Base-by-base conservation (phyloP, 2,888 invertebrate genomes). In the Aproaerema taeniolella region DNA sequence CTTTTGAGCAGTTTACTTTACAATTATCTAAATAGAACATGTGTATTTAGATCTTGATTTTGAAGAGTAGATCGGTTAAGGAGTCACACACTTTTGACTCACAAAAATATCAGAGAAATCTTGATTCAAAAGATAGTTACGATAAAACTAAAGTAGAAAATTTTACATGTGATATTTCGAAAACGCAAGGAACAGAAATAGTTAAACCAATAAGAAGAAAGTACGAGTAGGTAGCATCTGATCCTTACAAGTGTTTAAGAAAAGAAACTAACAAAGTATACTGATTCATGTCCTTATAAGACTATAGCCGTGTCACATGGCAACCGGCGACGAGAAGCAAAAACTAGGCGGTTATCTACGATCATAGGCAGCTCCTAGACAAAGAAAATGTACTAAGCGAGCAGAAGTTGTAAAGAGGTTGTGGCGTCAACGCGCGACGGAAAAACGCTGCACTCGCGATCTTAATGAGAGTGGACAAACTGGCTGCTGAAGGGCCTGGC, bases 401-500 rank as follows among this genome's bases (percentile, higher is more conserved):
- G 45, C 72, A 85, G 63, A 56, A 68, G 55, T 51, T 14, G 47
- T 53, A 41, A 61, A 55, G 76, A 80, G 80, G 49, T 75, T 20
- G 20, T 59, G 37, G 50, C 47, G 16, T 46, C 44, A 45, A 25
- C 16, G 50, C 63, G 59, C 61, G 59, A 67, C 66, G 75, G 70
- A 80, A 80, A 81, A 79, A 82, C 70, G 71, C 70, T 61, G 52
- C 58, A 66, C 55, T 55, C 60, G 58, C 74, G 64, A 76, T 81
- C 80, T 79, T 83, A 86, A 85, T 83, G 83, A 85, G 82, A 82
- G 79, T 83, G 82, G 83, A 83, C 80, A 83, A 85, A 85, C 85
- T 77, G 81, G 85, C 75, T 69, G 62, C 55, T 55, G 58, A 63
- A 77, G 77, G 76, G 72, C 73, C 61, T 46, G 41, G 16, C 31